Evolutionary conservation across 2,113 vertebrate genomes (phyloP).

Genomic region (Butorides virescens): DNA sequence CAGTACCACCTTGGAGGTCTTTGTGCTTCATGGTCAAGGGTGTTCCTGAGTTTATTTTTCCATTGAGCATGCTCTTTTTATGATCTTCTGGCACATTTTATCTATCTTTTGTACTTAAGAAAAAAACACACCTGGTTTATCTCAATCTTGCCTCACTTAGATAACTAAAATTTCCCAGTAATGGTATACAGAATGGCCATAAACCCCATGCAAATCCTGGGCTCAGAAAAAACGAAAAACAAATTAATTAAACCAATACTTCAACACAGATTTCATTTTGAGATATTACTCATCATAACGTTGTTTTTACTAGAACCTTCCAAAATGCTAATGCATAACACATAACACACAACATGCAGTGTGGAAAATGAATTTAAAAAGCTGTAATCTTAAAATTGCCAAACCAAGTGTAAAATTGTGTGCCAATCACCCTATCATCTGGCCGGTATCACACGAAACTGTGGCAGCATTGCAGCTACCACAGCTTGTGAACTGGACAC

Average conservation of each 20-base stretch:
- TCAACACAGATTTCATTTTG: background rate
- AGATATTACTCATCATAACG: background rate
- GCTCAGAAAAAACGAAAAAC: background rate
- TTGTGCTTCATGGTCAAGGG: background rate
- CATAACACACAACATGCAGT: fast-evolving
- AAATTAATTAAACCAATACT: background rate
- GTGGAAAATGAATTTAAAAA: background rate
- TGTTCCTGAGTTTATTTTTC: background rate
- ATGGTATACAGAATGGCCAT: background rate
- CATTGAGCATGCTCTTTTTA: background rate
- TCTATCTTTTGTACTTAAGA: background rate
- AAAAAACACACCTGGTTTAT: background rate
- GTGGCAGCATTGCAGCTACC: background rate
- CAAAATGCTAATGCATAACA: background rate
- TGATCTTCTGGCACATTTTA: background rate
- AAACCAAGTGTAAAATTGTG: background rate
- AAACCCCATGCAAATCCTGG: background rate
- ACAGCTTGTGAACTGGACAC: background rate
- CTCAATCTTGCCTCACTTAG: background rate
- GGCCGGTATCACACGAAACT: background rate
- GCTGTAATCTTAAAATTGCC: background rate
- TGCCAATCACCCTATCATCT: background rate
- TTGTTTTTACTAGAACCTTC: background rate
- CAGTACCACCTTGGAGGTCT: background rate
- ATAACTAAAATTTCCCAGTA: background rate